These are phyloP conservation scores for Teleiodes luculella DNA, from an alignment of 2,888 invertebrate species.

Conservation along the genomic window DNA sequence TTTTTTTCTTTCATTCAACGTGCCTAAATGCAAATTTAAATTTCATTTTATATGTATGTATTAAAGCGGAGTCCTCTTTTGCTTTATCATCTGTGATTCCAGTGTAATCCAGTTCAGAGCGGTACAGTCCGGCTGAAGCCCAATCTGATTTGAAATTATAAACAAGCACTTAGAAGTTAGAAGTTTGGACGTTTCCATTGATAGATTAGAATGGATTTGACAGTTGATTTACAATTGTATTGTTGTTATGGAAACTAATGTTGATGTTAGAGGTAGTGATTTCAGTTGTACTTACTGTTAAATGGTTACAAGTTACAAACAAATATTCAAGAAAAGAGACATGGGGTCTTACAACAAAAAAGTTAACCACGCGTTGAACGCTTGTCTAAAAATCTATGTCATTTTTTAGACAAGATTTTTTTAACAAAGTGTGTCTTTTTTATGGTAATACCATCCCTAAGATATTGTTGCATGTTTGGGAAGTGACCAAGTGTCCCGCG, in stretches of 20 bases:
- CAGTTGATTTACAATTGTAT: conserved; percentile 7
- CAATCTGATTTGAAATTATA: conserved; percentile 67
- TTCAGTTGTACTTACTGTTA: not conserved
- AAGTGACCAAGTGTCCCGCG: no score
- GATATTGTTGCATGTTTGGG: no score
- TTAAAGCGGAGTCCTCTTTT: not conserved
- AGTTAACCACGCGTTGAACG: no score
- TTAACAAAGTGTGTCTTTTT: no score
- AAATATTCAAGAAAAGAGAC: no score
- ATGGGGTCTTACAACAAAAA: no score
- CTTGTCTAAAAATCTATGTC: no score
- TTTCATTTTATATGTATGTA: not conserved
- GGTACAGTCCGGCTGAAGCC: conserved; percentile 41
- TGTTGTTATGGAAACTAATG: not conserved
- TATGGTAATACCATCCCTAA: no score
- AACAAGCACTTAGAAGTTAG: conserved; percentile 37
- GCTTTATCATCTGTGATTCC: not conserved
- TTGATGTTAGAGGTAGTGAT: not conserved
- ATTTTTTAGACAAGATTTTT: no score
- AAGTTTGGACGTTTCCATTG: conserved; percentile 25
- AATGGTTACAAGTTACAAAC: no score
- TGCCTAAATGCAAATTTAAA: no score
- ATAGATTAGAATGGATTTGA: conserved; percentile 24
- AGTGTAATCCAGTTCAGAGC: conserved; percentile 49
- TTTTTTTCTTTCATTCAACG: no score